phyloP scores from a whole-genome alignment of 2,888 invertebrate genomes.

The Capitulum mitella region DNA sequence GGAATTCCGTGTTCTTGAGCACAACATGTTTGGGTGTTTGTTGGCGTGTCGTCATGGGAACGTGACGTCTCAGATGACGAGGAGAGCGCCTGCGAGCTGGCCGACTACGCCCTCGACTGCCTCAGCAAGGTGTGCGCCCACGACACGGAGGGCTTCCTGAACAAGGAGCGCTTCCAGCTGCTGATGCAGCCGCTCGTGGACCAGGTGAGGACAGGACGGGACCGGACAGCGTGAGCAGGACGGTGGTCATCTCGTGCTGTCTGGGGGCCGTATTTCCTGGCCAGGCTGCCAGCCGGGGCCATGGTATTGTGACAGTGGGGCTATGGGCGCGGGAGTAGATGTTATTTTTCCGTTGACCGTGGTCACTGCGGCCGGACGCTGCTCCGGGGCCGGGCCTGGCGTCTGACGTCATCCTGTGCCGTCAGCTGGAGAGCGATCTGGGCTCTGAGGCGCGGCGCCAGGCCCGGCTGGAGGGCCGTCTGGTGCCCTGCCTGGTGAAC shows the following conservation, averaged over 20 bases:
- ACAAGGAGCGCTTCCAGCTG: conserved; percentile 72
- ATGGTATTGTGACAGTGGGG: too few species aligned
- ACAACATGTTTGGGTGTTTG: too few species aligned
- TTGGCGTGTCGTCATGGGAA: too few species aligned
- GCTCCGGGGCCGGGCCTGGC: too few species aligned
- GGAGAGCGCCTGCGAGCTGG: conserved; percentile 54
- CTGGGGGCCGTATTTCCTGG: too few species aligned
- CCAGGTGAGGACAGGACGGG: conserved; percentile 50
- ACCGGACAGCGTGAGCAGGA: too few species aligned
- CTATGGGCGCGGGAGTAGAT: too few species aligned
- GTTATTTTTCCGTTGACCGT: too few species aligned
- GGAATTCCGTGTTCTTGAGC: too few species aligned
- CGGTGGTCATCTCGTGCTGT: too few species aligned
- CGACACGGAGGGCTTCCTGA: conserved; percentile 75
- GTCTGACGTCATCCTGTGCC: conserved; percentile 25
- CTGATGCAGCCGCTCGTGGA: conserved; percentile 81
- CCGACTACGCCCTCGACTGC: conserved; percentile 66
- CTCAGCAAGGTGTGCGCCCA: conserved; percentile 69
- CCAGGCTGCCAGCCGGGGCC: too few species aligned
- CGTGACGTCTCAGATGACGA: conserved; percentile 48
- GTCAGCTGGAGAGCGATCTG: conserved; percentile 59
- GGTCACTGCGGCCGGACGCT: too few species aligned
- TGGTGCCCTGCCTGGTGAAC: conserved; percentile 73
- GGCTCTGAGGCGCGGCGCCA: conserved; percentile 57
- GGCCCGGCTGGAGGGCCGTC: conserved; percentile 52